Percentiles rank a stretch among this genome's conserved stretches.
Evolutionary conservation across 1,140 invertebrate species (phyloP).

Genomic region (Drosophila bocki): DNA sequence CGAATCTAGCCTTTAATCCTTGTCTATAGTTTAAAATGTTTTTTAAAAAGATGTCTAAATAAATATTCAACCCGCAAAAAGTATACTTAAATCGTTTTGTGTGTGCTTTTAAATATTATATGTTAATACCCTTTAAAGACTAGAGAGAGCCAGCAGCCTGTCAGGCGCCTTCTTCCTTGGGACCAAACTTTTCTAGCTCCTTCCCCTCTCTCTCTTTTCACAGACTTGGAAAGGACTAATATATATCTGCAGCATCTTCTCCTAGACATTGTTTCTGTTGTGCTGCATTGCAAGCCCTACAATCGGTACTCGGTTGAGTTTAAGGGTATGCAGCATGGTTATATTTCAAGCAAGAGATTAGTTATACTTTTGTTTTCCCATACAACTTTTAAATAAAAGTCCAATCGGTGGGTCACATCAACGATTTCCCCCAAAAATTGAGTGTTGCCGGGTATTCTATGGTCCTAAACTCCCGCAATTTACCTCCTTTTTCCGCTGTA

Average conservation of each 20-base stretch:
- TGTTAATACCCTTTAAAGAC: not conserved
- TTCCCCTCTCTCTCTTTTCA: not conserved
- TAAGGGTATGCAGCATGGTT: not conserved
- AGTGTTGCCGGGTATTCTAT: not conserved
- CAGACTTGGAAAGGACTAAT: constrained; percentile 3
- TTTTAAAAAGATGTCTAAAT: not conserved
- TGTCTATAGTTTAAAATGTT: not conserved
- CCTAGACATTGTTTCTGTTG: constrained; percentile 10
- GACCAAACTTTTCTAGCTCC: constrained; percentile 9
- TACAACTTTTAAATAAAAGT: too few relatives aligned
- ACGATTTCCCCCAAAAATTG: not conserved
- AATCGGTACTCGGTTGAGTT: not conserved
- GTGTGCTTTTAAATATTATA: constrained; percentile 5
- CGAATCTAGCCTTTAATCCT: not conserved
- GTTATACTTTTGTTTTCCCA: too few relatives aligned
- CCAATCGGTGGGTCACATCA: too few relatives aligned
- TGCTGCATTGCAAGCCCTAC: constrained; percentile 21
- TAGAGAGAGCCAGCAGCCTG: not conserved
- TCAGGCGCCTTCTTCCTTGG: not conserved
- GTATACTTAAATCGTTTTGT: not conserved
- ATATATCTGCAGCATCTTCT: constrained; percentile 34
- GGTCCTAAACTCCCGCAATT: not conserved
- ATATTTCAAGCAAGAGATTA: not conserved
- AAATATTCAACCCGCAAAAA: not conserved
- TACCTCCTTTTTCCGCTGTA: not conserved